Evolutionary conservation across 1,140 invertebrate species (phyloP).

Genomic region (Ruditapes philippinarum): DNA sequence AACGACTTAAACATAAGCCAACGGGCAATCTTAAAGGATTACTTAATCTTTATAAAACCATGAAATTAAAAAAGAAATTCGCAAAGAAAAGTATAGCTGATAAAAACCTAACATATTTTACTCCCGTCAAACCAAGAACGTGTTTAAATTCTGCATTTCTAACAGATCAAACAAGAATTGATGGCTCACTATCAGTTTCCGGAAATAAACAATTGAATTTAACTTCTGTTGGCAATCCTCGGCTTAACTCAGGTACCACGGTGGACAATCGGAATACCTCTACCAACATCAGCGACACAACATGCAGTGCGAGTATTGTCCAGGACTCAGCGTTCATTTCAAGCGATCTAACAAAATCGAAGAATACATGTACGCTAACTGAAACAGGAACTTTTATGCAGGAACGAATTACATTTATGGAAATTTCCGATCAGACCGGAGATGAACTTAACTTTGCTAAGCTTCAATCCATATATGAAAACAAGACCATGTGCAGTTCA

Average conservation of each 20-base stretch:
- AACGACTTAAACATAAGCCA: background rate
- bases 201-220: background rate
- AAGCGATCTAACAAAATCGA: background rate
- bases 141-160: background rate
- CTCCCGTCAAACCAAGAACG: background rate
- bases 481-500: background rate
- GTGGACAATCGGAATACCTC: background rate
- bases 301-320: background rate
- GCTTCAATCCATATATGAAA: background rate
- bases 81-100: background rate
- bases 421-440: no score
- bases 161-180: background rate
- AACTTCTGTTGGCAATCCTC: background rate
- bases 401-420: no score
- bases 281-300: background rate
- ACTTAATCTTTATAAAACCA: constrained; percentile 10
- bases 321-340: background rate
- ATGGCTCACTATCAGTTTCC: background rate
- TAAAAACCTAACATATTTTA: background rate
- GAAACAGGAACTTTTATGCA: no score
- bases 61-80: background rate
- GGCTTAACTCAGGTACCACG: background rate
- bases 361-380: background rate
- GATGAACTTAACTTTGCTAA: no score
- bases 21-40: background rate